phyloP scores from a whole-genome alignment of 2,113 vertebrate species.

The Megaleporinus macrocephalus region DNA sequence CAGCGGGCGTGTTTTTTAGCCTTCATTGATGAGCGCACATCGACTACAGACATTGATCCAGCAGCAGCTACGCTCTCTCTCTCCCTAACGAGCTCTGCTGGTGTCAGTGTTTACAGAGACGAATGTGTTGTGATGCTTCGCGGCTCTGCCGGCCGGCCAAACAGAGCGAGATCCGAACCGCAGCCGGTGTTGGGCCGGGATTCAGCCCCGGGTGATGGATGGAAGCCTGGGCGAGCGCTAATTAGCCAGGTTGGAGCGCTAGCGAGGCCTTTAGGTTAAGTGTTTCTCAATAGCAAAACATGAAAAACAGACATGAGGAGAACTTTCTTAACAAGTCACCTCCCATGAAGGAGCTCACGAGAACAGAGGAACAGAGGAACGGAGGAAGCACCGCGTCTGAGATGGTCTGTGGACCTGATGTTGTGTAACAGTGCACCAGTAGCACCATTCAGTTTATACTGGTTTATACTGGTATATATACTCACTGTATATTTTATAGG shows the following conservation, averaged over 20 bases:
- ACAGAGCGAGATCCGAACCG: slow-evolving; percentile 8
- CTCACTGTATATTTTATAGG: too few species aligned
- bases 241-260: slow-evolving; percentile 44
- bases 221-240: slow-evolving; percentile 22
- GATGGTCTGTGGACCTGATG: too few species aligned
- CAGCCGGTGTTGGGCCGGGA: slow-evolving; percentile 44
- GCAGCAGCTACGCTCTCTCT: slow-evolving; percentile 11
- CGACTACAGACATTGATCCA: slow-evolving; percentile 40
- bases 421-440: too few species aligned
- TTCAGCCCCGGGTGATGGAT: slow-evolving; percentile 50
- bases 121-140: slow-evolving; percentile 35
- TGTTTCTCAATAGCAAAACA: too few species aligned
- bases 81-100: slow-evolving; percentile 38
- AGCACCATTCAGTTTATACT: too few species aligned
- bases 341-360: too few species aligned
- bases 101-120: slow-evolving; percentile 46
- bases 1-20: slow-evolving; percentile 27
- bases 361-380: too few species aligned
- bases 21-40: slow-evolving; percentile 17
- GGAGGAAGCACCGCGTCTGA: too few species aligned
- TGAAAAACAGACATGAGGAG: too few species aligned
- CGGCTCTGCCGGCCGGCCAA: slow-evolving; percentile 36
- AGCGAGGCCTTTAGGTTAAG: slow-evolving; percentile 24
- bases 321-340: too few species aligned
- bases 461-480: too few species aligned